Percentiles rank a stretch among this genome's conserved stretches.
phyloP scores from a whole-genome alignment of 2,797 vertebrate genomes.

The Gadopsis bispinosus region DNA sequence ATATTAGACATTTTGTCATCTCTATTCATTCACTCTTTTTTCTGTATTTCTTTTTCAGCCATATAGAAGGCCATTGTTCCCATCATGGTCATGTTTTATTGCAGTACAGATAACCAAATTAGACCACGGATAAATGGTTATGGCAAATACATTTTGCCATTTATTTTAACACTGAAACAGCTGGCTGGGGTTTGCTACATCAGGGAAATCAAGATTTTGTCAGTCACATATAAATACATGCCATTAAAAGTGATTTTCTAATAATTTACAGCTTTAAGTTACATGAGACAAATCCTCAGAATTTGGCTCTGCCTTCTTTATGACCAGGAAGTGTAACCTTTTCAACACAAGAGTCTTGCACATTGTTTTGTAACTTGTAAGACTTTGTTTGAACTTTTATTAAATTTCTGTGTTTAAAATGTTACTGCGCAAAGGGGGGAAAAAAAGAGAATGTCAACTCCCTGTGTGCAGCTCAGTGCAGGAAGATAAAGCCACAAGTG shows the following conservation, averaged over 20 bases:
- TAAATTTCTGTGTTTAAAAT: not conserved
- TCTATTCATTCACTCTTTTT: not conserved
- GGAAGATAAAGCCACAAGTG: not conserved
- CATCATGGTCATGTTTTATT: not conserved
- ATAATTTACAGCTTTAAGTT: not conserved
- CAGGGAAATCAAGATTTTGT: not conserved
- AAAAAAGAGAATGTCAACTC: not conserved
- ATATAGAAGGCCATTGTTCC: constrained; percentile 12
- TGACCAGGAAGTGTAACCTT: not conserved
- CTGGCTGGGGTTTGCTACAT: not conserved
- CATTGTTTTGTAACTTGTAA: not conserved
- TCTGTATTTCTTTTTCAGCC: not conserved
- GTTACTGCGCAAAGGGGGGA: not conserved
- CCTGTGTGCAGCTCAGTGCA: not conserved
- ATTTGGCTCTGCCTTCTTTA: not conserved
- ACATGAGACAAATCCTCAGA: not conserved
- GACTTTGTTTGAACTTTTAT: not conserved
- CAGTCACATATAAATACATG: not conserved
- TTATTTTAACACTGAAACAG: not conserved
- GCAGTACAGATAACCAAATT: not conserved
- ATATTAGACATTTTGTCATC: not conserved
- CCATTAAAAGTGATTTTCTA: not conserved
- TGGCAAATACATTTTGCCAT: not conserved
- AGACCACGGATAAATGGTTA: not conserved
- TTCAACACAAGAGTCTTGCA: not conserved